Percentiles rank a stretch among this genome's conserved stretches.
These are phyloP conservation scores for Hydrozoanthus gracilis DNA, from an alignment of 92 coral and sea anemone species.

Conservation along the genomic window DNA sequence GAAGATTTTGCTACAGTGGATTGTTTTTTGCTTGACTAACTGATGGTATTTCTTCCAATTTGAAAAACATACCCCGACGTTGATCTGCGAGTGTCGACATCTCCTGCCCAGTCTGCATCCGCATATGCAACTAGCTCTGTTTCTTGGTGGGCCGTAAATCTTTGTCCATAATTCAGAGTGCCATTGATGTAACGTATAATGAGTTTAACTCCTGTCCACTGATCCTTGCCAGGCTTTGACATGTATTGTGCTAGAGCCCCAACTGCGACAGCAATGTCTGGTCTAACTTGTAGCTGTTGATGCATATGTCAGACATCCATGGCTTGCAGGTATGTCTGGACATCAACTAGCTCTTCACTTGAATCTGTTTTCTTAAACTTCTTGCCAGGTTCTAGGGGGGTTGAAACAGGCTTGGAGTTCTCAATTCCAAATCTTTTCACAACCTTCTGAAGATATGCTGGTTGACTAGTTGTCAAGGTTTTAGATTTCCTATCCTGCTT, in stretches of 20 bases:
- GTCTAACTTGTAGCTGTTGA: constrained; percentile 63
- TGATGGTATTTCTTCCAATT: constrained; percentile 44
- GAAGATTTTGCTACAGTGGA: constrained; percentile 25
- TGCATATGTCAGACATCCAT: constrained; percentile 67
- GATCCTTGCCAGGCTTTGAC: constrained; percentile 55
- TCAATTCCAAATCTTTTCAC: constrained; percentile 73
- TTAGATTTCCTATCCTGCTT: constrained; percentile 58
- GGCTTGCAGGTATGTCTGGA: constrained; percentile 57
- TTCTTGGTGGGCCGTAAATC: constrained; percentile 44
- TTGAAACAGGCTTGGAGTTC: constrained; percentile 70
- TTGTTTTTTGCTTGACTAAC: constrained; percentile 56
- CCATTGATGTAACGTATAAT: constrained; percentile 67
- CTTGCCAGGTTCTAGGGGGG: constrained; percentile 69
- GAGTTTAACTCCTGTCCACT: constrained; percentile 51
- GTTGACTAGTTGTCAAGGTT: constrained; percentile 70
- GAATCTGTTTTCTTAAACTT: constrained; percentile 51
- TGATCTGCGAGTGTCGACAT: constrained; percentile 45
- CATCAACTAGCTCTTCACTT: constrained; percentile 55
- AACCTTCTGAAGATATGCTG: constrained; percentile 53
- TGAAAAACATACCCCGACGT: constrained; percentile 44
- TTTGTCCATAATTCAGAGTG: constrained; percentile 61
- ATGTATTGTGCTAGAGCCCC: constrained; percentile 43
- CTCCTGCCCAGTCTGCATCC: constrained; percentile 65
- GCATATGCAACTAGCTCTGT: constrained; percentile 47
- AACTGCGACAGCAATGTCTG: constrained; percentile 60